Evolutionary conservation across 2,113 vertebrate genomes (phyloP).

Genomic region (Aphyosemion australe): DNA sequence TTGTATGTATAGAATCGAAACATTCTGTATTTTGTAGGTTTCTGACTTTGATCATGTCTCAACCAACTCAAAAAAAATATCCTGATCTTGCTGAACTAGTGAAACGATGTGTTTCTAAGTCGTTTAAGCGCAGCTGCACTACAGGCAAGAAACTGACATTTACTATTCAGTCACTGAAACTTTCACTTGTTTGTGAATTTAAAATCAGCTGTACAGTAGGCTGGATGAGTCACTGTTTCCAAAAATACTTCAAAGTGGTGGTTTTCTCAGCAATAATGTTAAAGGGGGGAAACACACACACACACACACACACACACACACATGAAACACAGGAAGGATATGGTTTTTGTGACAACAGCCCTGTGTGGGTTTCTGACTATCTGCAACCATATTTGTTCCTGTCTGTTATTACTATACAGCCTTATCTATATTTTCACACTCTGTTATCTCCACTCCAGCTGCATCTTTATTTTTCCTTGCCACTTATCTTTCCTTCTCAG

Average conservation of each 20-base stretch:
- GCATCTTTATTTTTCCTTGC: no score
- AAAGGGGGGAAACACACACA: neutral
- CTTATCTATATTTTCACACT: neutral
- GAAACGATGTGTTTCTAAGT: neutral
- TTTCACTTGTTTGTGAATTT: conserved; percentile 4
- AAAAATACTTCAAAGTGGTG: conserved; percentile 5
- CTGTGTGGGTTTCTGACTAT: neutral
- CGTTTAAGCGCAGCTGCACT: neutral
- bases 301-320: neutral
- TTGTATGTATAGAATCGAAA: no score
- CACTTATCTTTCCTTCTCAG: neutral
- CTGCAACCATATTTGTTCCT: conserved; percentile 8
- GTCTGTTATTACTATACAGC: conserved; percentile 14
- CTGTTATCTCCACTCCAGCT: conserved; percentile 1
- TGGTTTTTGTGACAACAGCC: neutral
- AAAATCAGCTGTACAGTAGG: neutral
- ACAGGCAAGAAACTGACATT: neutral
- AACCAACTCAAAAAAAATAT: neutral
- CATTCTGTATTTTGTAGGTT: no score
- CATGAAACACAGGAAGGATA: conserved; percentile 9
- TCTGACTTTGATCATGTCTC: no score
- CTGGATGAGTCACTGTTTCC: conserved; percentile 17
- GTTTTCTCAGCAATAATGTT: neutral
- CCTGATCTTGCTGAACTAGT: neutral
- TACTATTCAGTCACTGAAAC: conserved; percentile 1